Percentiles rank a stretch among this genome's conserved stretches.
phyloP scores from a whole-genome alignment of 2,888 invertebrate species.

The Ormyrus rosae region DNA sequence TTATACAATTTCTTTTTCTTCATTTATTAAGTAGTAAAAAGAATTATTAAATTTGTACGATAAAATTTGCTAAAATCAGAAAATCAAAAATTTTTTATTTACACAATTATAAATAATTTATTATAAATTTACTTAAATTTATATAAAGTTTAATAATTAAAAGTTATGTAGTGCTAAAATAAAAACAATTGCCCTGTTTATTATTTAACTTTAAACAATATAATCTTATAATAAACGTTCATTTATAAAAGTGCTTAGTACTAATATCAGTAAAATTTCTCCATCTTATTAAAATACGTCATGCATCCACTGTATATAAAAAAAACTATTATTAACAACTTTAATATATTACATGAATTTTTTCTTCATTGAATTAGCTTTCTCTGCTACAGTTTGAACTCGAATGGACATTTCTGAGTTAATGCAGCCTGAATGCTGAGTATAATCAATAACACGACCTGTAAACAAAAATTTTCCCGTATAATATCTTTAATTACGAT shows the following conservation, averaged over 20 bases:
- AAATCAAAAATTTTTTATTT: neutral
- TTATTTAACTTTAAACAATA: neutral
- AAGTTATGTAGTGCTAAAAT: conserved; percentile 11
- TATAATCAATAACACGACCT: conserved; percentile 46
- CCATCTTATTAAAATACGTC: neutral
- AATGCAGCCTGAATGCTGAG: neutral
- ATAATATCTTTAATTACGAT: neutral
- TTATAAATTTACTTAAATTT: neutral
- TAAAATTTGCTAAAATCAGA: too few relatives aligned
- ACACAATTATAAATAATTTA: neutral
- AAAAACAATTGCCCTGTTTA: conserved; percentile 28
- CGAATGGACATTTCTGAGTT: conserved; percentile 47
- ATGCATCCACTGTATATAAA: neutral
- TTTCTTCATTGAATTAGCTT: conserved; percentile 29
- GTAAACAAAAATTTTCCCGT: neutral
- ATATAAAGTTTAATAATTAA: conserved; percentile 11
- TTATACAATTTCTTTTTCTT: too few relatives aligned
- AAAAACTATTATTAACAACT: conserved; percentile 3
- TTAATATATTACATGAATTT: conserved; percentile 25
- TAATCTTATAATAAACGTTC: neutral
- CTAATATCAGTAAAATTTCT: conserved; percentile 1
- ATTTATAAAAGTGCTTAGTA: neutral
- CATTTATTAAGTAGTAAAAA: too few relatives aligned
- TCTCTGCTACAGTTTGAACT: conserved; percentile 50
- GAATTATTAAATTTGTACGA: too few relatives aligned